Conservation (phyloP, 1,140 invertebrate genomes). For the Neelides sp. region DNA sequence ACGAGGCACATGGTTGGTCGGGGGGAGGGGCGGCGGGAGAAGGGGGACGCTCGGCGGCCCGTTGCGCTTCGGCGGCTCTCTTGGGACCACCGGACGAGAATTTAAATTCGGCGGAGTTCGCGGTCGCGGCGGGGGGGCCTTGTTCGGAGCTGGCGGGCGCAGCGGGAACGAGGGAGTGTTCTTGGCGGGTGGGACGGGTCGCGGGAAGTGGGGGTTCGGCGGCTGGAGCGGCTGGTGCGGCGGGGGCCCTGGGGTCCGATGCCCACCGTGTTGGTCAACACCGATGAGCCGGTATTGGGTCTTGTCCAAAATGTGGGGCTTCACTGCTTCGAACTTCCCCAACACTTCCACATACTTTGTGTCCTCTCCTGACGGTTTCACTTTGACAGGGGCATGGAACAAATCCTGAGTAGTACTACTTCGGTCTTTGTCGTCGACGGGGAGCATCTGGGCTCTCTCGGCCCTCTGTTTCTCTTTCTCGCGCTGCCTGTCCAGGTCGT, state of each 20-base stretch:
- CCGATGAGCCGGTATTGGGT: constrained; percentile 53
- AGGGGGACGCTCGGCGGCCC: constrained; percentile 41
- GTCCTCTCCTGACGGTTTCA: constrained; percentile 51
- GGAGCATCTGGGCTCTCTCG: constrained; percentile 55
- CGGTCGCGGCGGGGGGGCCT: no score
- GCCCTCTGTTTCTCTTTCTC: constrained; percentile 57
- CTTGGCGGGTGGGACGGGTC: constrained; percentile 9
- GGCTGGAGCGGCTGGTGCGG: no score
- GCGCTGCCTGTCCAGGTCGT: constrained; percentile 53
- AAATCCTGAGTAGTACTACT: constrained; percentile 34
- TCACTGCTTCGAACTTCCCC: constrained; percentile 54
- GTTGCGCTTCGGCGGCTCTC: no score
- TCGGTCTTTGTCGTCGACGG: constrained; percentile 43
- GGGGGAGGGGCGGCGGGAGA: constrained; percentile 37
- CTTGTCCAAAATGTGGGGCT: constrained; percentile 47
- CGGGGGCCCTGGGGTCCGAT: constrained; percentile 45
- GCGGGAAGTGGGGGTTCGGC: constrained; percentile 9
- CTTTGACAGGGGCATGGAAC: constrained; percentile 47
- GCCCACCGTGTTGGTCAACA: constrained; percentile 43
- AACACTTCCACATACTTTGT: constrained; percentile 58
- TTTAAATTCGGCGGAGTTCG: no score
- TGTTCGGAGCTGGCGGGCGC: not conserved
- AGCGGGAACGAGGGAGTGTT: not conserved
- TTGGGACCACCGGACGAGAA: no score
- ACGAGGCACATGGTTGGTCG: constrained; percentile 5